Evolutionary conservation across 35 echinoderm and acorn worm genomes (phyloP), one percentile per base, ranked within the genome.

Genomic region (Ophioderma brevispina): DNA sequence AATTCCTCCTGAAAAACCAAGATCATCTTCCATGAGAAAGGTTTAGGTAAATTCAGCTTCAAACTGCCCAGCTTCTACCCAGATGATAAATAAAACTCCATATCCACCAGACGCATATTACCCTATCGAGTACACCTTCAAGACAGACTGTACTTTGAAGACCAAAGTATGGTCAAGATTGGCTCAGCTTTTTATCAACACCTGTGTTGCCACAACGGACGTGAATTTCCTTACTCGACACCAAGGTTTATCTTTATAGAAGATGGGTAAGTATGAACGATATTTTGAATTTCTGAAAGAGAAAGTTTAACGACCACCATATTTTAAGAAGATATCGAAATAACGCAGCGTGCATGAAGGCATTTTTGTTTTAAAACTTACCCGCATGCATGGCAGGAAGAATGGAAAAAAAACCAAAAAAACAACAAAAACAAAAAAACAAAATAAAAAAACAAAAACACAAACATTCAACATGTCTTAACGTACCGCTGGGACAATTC

Each of bases 11-110:
- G 50, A 83, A 28, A 40, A 32, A 43, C 81, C 19, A 83, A 39
- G n/a, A 40, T 83, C 81, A 46, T 83, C 25, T 83, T 30, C 40
- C 52, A 83, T 46, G 81, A 83, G 31, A 40, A 83, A 83, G 81
- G 81, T 32, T 83, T 43, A 32, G 81, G 40, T 32, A 83, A 46
- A 25, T 83, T 43, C 31, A 43, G 52, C 81, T 83, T 83, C 33
- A 33, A 39, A 40, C 33, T 83, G 0, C n/a, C n/a, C 25, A 43
- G 21, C 33, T n/a, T 83, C 38, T 83, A 31, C 81, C 39, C 40
- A 55, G 81, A 83, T 52, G 40, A 28, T 32, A 28, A 33, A 32
- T 83, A 30, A 38, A 49, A 83, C 40, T 31, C 81, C 81, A 23
- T 42, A 31, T 25, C 17, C 17, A 42, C 40, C 37, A 1, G 19